A percentile compares a stretch with the other conserved stretches of the same genome.
phyloP scores from a whole-genome alignment of 2,888 invertebrate species.

The Gisinianus flammeolus region DNA sequence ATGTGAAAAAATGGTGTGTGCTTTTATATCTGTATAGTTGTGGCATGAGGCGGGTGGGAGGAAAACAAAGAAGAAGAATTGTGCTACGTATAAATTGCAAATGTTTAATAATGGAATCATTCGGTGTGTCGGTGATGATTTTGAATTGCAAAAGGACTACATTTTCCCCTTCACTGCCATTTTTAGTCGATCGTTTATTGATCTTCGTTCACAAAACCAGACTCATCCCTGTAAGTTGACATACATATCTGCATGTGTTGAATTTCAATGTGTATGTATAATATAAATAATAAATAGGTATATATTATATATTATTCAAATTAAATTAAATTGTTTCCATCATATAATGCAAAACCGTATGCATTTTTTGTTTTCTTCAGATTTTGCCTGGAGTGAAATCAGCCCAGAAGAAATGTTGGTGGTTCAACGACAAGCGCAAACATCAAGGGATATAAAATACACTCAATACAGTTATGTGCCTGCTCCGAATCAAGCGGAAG shows the following conservation, averaged over 20 bases:
- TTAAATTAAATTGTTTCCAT: background rate
- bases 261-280: background rate
- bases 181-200: background rate
- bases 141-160: slow-evolving; percentile 6
- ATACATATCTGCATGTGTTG: no score
- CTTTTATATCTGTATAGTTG: no score
- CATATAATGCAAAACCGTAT: no score
- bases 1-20: no score
- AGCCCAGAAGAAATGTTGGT: slow-evolving; percentile 52
- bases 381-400: slow-evolving; percentile 53
- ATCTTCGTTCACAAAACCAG: background rate
- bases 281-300: background rate
- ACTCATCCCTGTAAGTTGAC: no score
- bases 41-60: background rate
- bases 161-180: slow-evolving; percentile 2
- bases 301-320: background rate
- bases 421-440: background rate
- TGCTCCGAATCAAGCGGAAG: background rate
- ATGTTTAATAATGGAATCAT: slow-evolving; percentile 1
- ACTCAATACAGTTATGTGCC: background rate
- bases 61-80: slow-evolving; percentile 1
- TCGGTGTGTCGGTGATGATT: slow-evolving; percentile 11
- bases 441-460: background rate
- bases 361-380: slow-evolving; percentile 28
- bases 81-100: slow-evolving; percentile 7